These are phyloP conservation scores for Pollachius pollachius DNA, from an alignment of 2,113 vertebrate species.

Conservation along the genomic window DNA sequence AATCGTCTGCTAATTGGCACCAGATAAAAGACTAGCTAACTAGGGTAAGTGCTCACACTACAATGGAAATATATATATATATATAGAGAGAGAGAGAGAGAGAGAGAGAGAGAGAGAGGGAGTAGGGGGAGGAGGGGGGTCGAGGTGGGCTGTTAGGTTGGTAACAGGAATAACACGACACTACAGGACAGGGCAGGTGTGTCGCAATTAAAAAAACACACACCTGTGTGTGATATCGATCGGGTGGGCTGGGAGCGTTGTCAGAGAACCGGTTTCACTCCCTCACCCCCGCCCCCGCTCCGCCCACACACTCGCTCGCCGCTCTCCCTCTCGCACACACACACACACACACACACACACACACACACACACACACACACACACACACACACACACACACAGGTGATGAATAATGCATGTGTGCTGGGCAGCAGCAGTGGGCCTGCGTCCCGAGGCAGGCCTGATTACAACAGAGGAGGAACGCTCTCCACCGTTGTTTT, in stretches of 20 bases:
- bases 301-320: conserved; percentile 4
- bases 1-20: conserved; percentile 74
- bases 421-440: conserved; percentile 11
- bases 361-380: too few species aligned
- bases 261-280: not conserved
- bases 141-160: too few species aligned
- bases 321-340: not conserved
- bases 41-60: conserved; percentile 64
- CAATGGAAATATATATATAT: conserved; percentile 31
- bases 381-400: too few species aligned
- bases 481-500: too few species aligned
- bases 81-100: conserved; percentile 16
- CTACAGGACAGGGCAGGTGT: too few species aligned
- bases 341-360: too few species aligned
- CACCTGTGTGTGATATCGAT: not conserved
- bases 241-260: too few species aligned
- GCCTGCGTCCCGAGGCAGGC: too few species aligned
- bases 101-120: conserved; percentile 1
- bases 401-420: not conserved
- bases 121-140: too few species aligned
- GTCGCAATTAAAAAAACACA: not conserved
- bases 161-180: too few species aligned
- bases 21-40: conserved; percentile 71
- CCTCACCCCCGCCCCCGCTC: not conserved
- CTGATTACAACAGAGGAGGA: too few species aligned